Base-by-base conservation (phyloP, 2,888 invertebrate genomes). In the Phortica magna region DNA sequence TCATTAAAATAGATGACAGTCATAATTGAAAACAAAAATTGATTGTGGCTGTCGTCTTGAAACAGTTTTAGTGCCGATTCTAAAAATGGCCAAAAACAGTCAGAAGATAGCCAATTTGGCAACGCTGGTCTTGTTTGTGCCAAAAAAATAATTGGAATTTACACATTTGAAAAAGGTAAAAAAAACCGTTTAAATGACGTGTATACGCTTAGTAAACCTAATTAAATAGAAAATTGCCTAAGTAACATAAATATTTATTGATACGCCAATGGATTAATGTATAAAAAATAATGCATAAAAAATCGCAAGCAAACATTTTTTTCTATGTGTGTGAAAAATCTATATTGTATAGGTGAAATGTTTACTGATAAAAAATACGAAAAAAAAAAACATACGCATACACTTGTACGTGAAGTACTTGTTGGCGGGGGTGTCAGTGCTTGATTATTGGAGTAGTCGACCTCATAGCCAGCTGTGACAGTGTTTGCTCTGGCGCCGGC, bases 301-400 rank as follows among this genome's bases (percentile, higher is more conserved):
- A 59, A 39, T 5, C 10, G 41, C 31, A 61, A 61, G 17, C 61
- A 55, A 72, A 17, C 64, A 65, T 75, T 73, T 73, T 65, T 65
- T 65, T 31, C 19, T 19, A 17, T 80, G 77, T 74, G 78, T 81
- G 87, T 82, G 84, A 87, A 84, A 84, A 84, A 84, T 84, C 84
- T 75, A 84, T 84, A 84, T 78, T 79, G n/a, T n/a, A n/a, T n/a
- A 74, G 64, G 70, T 59, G 48, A 73, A 67, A 78, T 79, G 77
- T 84, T 87, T 84, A 83, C 87, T 84, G 79, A 77, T 74, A 55
- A 78, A 76, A 78, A 72, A 75, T 67, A 70, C 39, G 61, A 67
- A 75, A 10, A 57, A 72, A 64, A 7, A 42, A 22, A 22, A 22
- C 7, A 65, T 1, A 65, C 10, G 68, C 1, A 48, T 3, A 42